Conservation (phyloP, 2,113 vertebrate genomes). For the Misgurnus mizolepis region DNA sequence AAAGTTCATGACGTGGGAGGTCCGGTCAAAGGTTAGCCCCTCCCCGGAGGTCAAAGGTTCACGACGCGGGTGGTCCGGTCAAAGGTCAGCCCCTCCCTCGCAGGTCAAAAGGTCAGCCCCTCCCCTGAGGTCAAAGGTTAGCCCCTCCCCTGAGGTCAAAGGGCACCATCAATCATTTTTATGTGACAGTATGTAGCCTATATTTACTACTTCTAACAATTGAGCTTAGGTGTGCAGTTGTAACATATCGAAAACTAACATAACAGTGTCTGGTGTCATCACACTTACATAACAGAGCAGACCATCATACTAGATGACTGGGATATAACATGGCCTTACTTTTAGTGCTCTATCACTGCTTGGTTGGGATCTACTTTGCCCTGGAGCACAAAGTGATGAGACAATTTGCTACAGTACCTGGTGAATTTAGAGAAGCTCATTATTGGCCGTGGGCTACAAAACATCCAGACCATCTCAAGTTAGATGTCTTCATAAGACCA, state of each 20-base stretch:
- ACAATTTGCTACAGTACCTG: constrained; percentile 15
- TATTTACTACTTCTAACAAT: too few relatives aligned
- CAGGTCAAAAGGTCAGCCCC: too few relatives aligned
- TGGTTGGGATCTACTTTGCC: background rate
- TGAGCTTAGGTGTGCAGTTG: background rate
- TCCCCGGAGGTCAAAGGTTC: too few relatives aligned
- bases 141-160: too few relatives aligned
- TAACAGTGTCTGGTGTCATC: background rate
- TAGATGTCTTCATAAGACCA: constrained; percentile 13
- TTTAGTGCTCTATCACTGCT: background rate
- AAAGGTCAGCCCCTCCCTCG: too few relatives aligned
- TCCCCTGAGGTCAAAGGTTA: too few relatives aligned
- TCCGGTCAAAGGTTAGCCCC: too few relatives aligned
- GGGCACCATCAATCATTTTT: too few relatives aligned
- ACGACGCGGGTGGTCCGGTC: too few relatives aligned
- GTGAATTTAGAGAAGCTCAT: constrained; percentile 36
- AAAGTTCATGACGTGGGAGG: too few relatives aligned
- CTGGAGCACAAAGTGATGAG: background rate
- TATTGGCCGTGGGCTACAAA: constrained; percentile 7
- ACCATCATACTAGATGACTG: background rate
- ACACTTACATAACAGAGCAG: background rate
- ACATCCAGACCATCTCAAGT: constrained; percentile 4
- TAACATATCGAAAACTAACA: background rate
- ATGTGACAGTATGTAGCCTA: too few relatives aligned
- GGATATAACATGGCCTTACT: background rate